Percentiles rank a stretch among this genome's conserved stretches.
Evolutionary conservation across 1,140 invertebrate species (phyloP).

Genomic region (Ips nitidus): DNA sequence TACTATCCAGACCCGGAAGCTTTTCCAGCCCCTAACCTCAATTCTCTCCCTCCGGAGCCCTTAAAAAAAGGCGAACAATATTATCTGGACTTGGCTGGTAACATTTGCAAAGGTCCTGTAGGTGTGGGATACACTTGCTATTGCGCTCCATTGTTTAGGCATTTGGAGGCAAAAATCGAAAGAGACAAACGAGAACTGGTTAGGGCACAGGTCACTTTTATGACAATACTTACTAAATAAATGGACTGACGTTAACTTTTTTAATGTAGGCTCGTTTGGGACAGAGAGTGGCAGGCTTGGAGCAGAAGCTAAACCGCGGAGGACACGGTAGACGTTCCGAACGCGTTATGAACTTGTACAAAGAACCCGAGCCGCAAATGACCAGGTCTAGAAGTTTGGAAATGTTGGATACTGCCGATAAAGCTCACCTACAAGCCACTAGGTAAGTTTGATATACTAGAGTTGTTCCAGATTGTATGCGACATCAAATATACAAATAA

Average conservation of each 20-base stretch:
- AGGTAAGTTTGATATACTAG: constrained; percentile 35
- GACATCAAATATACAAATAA: not conserved
- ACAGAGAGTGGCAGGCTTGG: constrained; percentile 75
- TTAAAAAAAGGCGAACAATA: constrained; percentile 89
- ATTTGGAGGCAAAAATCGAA: constrained; percentile 84
- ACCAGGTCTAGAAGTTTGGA: constrained; percentile 66
- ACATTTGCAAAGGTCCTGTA: constrained; percentile 91
- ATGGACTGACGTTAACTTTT: not conserved
- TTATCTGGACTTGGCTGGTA: constrained; percentile 92
- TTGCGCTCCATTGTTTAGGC: constrained; percentile 78
- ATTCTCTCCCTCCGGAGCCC: constrained; percentile 82
- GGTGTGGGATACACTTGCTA: constrained; percentile 81
- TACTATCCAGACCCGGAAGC: constrained; percentile 81
- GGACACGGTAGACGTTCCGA: constrained; percentile 62
- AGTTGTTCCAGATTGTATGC: not conserved
- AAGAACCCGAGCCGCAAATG: constrained; percentile 59
- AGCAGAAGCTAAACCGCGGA: constrained; percentile 66
- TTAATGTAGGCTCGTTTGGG: constrained; percentile 60
- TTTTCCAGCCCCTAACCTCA: constrained; percentile 80
- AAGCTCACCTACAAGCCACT: constrained; percentile 41
- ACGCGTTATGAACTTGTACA: constrained; percentile 57
- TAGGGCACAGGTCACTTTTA: constrained; percentile 65
- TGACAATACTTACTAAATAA: not conserved
- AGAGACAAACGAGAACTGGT: constrained; percentile 83
- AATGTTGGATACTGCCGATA: constrained; percentile 56